Evolutionary conservation across 2,797 vertebrate genomes (phyloP).

Genomic region (Cuculus canorus): DNA sequence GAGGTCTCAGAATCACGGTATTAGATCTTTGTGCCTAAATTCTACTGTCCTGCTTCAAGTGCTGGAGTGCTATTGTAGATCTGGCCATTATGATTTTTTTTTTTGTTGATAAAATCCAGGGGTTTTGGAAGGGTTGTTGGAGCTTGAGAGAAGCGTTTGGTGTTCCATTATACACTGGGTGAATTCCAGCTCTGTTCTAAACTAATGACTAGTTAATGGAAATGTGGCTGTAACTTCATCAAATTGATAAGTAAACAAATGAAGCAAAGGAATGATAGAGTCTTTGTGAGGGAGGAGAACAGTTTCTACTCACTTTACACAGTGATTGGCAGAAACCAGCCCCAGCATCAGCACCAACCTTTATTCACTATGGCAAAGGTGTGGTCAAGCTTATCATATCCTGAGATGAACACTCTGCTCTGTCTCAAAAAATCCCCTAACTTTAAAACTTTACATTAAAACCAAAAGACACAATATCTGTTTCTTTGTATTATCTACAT

Average conservation of each 20-base stretch:
- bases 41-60: neutral
- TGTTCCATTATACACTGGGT: neutral
- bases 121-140: neutral
- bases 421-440: neutral
- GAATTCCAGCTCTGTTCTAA: neutral
- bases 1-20: too few relatives aligned
- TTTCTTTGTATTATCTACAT: neutral
- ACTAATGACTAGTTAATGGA: neutral
- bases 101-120: neutral
- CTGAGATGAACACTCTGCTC: neutral
- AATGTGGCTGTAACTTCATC: neutral
- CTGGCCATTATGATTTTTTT: neutral
- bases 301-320: neutral
- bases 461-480: neutral
- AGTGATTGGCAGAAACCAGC: neutral
- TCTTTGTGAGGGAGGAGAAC: neutral
- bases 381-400: neutral
- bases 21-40: neutral
- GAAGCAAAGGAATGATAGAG: neutral
- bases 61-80: neutral
- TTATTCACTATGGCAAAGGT: neutral
- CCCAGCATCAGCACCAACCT: neutral
- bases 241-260: neutral
- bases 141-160: neutral
- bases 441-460: neutral